Evolutionary conservation across 2,888 invertebrate genomes (phyloP).

Genomic region (Liposcelis brunnea): DNA sequence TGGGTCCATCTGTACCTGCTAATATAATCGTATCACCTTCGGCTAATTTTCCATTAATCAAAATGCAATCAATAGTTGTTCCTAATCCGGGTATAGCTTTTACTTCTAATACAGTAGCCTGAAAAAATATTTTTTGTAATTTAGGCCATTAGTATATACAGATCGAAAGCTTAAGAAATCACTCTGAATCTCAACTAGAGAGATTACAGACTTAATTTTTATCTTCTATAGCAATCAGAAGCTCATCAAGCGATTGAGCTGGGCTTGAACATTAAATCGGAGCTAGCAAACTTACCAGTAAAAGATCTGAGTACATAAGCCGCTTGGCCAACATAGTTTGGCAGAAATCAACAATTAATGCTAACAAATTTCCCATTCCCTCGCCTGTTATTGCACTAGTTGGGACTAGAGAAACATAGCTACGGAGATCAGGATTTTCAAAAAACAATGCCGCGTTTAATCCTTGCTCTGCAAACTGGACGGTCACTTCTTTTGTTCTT

Average conservation of each 20-base stretch:
- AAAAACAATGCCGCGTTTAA: constrained; percentile 90
- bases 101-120: constrained; percentile 41
- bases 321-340: constrained; percentile 79
- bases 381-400: constrained; percentile 97
- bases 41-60: constrained; percentile 86
- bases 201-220: too few species aligned
- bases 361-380: constrained; percentile 94
- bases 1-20: constrained; percentile 96
- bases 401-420: constrained; percentile 89
- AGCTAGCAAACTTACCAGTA: constrained; percentile 67
- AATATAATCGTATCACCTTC: constrained; percentile 91
- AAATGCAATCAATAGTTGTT: constrained; percentile 95
- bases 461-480: constrained; percentile 92
- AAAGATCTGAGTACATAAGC: constrained; percentile 79
- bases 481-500: constrained; percentile 65
- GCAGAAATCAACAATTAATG: constrained; percentile 80
- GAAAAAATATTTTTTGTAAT: too few species aligned
- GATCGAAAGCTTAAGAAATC: too few species aligned
- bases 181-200: too few species aligned
- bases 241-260: too few species aligned
- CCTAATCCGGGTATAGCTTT: constrained; percentile 94
- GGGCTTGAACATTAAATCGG: too few species aligned
- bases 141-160: too few species aligned
- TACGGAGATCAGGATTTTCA: constrained; percentile 85
- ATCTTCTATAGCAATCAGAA: too few species aligned